These are phyloP conservation scores for Scaptomyza cyrtandrae DNA, from an alignment of 2,888 invertebrate genomes.

Conservation along the genomic window DNA sequence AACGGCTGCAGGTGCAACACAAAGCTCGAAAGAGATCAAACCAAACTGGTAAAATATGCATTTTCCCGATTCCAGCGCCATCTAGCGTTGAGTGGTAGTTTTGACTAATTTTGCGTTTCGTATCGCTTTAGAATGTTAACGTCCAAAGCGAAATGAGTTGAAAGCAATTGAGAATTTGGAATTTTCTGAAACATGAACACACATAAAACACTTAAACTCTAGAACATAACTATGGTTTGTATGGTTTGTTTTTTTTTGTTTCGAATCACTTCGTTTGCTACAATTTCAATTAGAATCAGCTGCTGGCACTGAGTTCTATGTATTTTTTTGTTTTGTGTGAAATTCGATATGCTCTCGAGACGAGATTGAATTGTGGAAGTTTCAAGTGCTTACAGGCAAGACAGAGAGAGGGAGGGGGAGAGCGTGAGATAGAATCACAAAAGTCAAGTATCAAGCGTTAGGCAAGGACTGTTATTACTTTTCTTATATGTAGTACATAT, in stretches of 20 bases:
- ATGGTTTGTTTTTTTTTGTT: not conserved
- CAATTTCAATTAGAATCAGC: constrained; percentile 41
- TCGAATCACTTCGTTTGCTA: constrained; percentile 22
- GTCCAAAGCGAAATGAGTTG: constrained; percentile 14
- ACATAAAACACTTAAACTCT: not conserved
- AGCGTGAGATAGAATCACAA: not conserved
- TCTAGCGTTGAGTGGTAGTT: constrained; percentile 11
- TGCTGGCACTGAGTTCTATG: constrained; percentile 3
- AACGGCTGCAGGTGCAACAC: constrained; percentile 27
- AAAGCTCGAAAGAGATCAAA: not conserved
- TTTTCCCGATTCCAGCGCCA: constrained; percentile 3
- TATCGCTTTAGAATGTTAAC: not conserved
- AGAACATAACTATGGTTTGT: not conserved
- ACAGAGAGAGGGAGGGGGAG: not conserved
- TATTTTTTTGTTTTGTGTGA: constrained; percentile 32
- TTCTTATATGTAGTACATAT: not conserved
- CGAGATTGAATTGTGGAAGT: constrained; percentile 28
- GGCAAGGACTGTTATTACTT: not conserved
- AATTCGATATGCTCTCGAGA: constrained; percentile 28
- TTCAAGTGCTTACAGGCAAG: constrained; percentile 24
- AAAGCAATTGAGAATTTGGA: constrained; percentile 19
- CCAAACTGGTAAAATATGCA: too few species aligned
- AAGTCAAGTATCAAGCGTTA: constrained; percentile 7
- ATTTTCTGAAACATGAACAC: not conserved
- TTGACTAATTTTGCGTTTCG: not conserved